Evolutionary conservation across 2,888 invertebrate genomes (phyloP).

Genomic region (Ichneumoninae sp.): DNA sequence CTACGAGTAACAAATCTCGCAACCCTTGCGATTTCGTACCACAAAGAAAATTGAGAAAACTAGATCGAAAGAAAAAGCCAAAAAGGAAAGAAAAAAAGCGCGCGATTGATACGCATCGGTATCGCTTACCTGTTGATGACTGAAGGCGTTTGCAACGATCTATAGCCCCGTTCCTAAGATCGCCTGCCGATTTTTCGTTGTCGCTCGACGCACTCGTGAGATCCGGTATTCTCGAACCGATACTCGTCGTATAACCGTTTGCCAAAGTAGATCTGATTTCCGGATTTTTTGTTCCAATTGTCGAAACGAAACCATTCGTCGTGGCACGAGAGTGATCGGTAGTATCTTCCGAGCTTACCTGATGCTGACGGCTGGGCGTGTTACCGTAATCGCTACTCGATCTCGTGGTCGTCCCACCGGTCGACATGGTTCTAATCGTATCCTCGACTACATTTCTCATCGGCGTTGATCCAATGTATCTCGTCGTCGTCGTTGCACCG

Average conservation of each 20-base stretch:
- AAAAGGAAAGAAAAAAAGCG: constrained; percentile 6
- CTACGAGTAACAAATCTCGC: not conserved
- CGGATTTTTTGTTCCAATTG: constrained; percentile 20
- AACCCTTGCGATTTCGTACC: constrained; percentile 2
- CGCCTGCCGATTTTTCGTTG: constrained; percentile 48
- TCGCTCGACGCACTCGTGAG: constrained; percentile 39
- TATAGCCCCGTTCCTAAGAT: constrained; percentile 72
- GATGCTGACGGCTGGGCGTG: constrained; percentile 43
- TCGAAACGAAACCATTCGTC: constrained; percentile 33
- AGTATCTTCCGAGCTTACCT: constrained; percentile 67
- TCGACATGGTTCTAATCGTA: not conserved
- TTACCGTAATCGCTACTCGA: constrained; percentile 29
- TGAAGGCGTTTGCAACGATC: constrained; percentile 64
- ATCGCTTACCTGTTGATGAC: constrained; percentile 59
- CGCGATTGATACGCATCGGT: constrained; percentile 50
- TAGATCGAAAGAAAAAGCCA: constrained; percentile 34
- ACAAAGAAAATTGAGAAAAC: constrained; percentile 47
- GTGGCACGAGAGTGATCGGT: constrained; percentile 51
- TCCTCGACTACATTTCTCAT: not conserved
- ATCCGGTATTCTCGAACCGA: constrained; percentile 53
- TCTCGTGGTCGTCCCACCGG: constrained; percentile 43
- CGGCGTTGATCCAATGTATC: constrained; percentile 19
- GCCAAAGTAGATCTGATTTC: constrained; percentile 19
- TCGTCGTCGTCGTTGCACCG: constrained; percentile 35
- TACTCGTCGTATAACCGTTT: constrained; percentile 57